Evolutionary conservation across 2,888 invertebrate genomes (phyloP), one percentile per base, ranked within the genome.

Genomic region (Heliothis peltigera): DNA sequence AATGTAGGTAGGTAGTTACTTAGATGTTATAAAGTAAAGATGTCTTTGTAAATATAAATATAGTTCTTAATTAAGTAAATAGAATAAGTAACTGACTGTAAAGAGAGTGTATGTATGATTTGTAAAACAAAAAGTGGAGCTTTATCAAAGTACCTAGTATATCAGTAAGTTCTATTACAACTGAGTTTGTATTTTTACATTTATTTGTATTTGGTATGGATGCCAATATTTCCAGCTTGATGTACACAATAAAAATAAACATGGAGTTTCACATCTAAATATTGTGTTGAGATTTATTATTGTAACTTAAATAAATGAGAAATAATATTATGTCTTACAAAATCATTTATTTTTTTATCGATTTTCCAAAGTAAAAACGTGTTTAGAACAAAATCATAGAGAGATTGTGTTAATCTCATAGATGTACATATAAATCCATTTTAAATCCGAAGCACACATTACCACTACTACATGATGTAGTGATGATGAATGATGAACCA

Each of bases 111-210:
- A 92, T 92, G 92, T 92, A 94, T 91, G 93, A 93, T 92, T 93
- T 94, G 93, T 95, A 92, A 94, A 95, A 95, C 94, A 95, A 95
- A 92, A 92, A 89, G 89, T 92, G 92, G 92, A 95, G 95, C 95
- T 95, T 95, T 95, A 95, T 95, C 84, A 92, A 92, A 93, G 93
- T 94, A 95, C 93, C 94, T 94, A 94, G 94, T 90, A 87, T 93
- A 91, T 86, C 87, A 85, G 87, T 92, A 93, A 89, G 90, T 91
- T 89, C 85, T 87, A 89, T 90, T 87, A 89, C 89, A 91, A 91
- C 87, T 87, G 90, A 90, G 91, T 95, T 95, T 94, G 93, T 95
- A 95, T 93, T 95, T 95, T 95, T 94, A 92, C 94, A 94, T 89
- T 91, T 89, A 92, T 91, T 92, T 92, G 87, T 92, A 92, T 89